Base-by-base conservation (phyloP, 2,888 invertebrate genomes). In the Mythimna pallens region DNA sequence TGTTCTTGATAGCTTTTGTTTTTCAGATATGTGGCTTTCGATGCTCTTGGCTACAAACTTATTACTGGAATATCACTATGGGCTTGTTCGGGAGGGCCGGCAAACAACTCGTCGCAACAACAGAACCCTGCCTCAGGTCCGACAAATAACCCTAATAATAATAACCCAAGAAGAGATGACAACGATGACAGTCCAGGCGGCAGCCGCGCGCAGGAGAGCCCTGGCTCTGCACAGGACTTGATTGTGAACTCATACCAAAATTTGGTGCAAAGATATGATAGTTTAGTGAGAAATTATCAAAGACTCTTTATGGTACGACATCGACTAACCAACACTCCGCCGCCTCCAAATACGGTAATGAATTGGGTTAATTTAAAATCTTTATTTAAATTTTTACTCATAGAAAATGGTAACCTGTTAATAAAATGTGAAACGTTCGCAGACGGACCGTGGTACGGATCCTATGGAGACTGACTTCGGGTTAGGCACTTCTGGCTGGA, bases 11-110 rank as follows among this genome's bases (percentile, higher is more conserved):
- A 83, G 78, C 73, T 77, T 85, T 57, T 76, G 25, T 73, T 63
- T 96, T 96, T 65, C 93, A 98, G 98, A 89, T 98, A 98, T 95
- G 98, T 99, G 59, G 97, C 98, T 50, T 99, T 99, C 92, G 98
- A 98, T 92, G 97, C 97, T 61, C 94, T 98, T 70, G 99, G 99
- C 10, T 97, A 97, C 87, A 98, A 98, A 93, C 93, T 99, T 58
- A 98, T 98, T 88, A 98, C 99, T 2, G 99, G 98, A 20, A 98
- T 99, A 89, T 97, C 98, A 3, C 86, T 96, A 22, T 94, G 94
- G 92, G 84, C 91, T 57, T 91, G 87, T 73, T 73, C 90, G 3
- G 89, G 87, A 7, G 88, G 89, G 12, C 52, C 80, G n/a, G 83
- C 87, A 1, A 83, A 85, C 65, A 90, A 87, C 59, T 89, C 92